phyloP scores from a whole-genome alignment of 1,140 invertebrate species.

The Lordiphosa stackelbergi region DNA sequence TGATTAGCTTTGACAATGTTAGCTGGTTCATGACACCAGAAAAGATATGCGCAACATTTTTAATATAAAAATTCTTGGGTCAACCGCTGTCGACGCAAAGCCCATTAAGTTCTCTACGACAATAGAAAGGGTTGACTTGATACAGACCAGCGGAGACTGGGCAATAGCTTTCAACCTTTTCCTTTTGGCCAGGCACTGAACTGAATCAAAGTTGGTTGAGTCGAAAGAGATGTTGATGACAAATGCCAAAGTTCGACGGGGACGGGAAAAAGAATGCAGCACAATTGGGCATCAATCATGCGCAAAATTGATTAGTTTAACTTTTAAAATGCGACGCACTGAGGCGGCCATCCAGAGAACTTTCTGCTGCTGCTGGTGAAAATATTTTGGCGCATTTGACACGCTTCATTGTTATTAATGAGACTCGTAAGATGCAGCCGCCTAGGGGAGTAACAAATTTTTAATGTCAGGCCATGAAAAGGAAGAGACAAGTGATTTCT shows the following conservation, averaged over 20 bases:
- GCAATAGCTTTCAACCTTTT: conserved; percentile 38
- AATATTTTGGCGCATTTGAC: conserved; percentile 47
- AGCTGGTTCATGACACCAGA: conserved; percentile 1
- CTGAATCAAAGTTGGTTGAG: conserved; percentile 39
- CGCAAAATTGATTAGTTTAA: conserved; percentile 70
- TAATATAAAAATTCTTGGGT: conserved; percentile 46
- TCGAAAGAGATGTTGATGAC: conserved; percentile 27
- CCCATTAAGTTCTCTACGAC: conserved; percentile 42
- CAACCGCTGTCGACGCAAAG: conserved; percentile 13
- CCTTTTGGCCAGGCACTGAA: conserved; percentile 42
- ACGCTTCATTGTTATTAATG: conserved; percentile 60
- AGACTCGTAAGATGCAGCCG: conserved; percentile 13
- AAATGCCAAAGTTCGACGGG: conserved; percentile 18
- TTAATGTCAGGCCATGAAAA: conserved; percentile 18
- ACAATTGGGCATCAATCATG: conserved; percentile 73
- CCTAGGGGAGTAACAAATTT: not conserved
- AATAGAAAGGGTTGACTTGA: conserved; percentile 46
- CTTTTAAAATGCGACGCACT: conserved; percentile 27
- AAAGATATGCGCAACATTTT: conserved; percentile 37
- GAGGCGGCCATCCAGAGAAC: conserved; percentile 3
- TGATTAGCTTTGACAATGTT: conserved; percentile 22
- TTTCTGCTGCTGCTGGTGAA: not conserved
- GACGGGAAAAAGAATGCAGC: conserved; percentile 58
- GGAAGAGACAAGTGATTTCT: not conserved
- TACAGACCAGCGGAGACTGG: conserved; percentile 1